phyloP scores from a whole-genome alignment of 2,888 invertebrate species.

The Vanessa cardui region DNA sequence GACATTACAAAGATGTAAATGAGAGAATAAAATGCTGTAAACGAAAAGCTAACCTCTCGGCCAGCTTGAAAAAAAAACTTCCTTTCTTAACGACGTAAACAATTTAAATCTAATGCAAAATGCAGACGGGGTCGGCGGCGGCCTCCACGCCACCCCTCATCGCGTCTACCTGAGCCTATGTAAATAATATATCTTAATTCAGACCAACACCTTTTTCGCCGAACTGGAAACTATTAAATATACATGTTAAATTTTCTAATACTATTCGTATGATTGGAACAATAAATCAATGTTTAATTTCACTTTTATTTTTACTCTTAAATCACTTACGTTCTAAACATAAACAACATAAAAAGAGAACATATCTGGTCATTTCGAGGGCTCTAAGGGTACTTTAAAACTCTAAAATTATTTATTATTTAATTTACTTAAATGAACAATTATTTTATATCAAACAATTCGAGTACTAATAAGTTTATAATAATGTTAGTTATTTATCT shows the following conservation, averaged over 20 bases:
- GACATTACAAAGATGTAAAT: conserved; percentile 42
- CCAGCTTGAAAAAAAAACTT: conserved; percentile 63
- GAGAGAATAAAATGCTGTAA: conserved; percentile 52
- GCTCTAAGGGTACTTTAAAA: no score
- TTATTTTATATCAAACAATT: no score
- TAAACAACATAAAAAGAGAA: no score
- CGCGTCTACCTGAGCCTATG: conserved; percentile 59
- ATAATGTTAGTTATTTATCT: no score
- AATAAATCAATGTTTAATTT: no score
- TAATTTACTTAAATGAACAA: background rate
- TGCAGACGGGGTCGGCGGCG: conserved; percentile 67
- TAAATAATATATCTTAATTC: conserved; percentile 74
- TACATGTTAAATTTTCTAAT: background rate
- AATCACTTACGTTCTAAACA: no score
- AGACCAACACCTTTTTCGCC: conserved; percentile 28
- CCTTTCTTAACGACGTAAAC: conserved; percentile 81
- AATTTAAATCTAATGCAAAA: conserved; percentile 82
- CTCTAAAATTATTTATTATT: no score
- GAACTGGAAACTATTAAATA: conserved; percentile 14
- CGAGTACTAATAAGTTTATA: no score
- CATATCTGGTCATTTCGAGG: no score
- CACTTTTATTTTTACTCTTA: no score
- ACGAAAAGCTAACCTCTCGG: conserved; percentile 53
- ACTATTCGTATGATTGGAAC: no score
- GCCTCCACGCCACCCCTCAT: conserved; percentile 48